These are phyloP conservation scores for Campaea margaritaria DNA, from an alignment of 2,888 invertebrate genomes.

Conservation along the genomic window DNA sequence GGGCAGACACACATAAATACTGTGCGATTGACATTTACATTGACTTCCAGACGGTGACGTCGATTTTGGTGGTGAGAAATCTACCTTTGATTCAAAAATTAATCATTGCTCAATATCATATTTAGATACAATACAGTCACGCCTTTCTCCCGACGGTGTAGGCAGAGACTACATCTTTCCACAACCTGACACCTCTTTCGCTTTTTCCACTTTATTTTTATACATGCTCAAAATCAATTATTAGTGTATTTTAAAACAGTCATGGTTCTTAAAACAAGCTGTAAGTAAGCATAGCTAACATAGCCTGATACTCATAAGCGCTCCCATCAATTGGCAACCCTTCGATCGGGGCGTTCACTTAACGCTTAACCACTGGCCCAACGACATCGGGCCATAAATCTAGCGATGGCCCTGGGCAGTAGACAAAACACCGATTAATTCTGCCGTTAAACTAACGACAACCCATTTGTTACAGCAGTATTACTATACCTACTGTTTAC, in stretches of 20 bases:
- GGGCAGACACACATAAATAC: too few relatives aligned
- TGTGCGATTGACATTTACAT: too few relatives aligned
- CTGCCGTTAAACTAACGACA: slow-evolving; percentile 72
- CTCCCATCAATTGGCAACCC: not conserved
- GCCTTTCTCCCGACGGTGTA: too few relatives aligned
- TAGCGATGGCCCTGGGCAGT: slow-evolving; percentile 52
- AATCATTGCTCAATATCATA: too few relatives aligned
- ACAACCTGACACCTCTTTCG: too few relatives aligned
- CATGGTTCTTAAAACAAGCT: not conserved
- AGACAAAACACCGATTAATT: slow-evolving; percentile 81
- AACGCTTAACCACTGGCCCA: slow-evolving; percentile 24
- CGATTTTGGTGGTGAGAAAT: too few relatives aligned
- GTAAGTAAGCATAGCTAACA: slow-evolving; percentile 7
- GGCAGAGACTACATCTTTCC: too few relatives aligned
- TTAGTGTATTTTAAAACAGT: not conserved
- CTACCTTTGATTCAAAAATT: too few relatives aligned
- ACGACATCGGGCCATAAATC: slow-evolving; percentile 48
- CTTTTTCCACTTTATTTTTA: too few relatives aligned
- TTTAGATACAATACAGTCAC: too few relatives aligned
- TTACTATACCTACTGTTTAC: slow-evolving; percentile 22
- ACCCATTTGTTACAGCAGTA: slow-evolving; percentile 37
- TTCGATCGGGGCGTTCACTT: slow-evolving; percentile 14
- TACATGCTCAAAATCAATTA: not conserved
- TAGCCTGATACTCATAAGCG: not conserved
- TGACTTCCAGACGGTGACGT: too few relatives aligned